These are phyloP conservation scores for Cydia fagiglandana DNA, from an alignment of 1,140 invertebrate species.

Conservation along the genomic window DNA sequence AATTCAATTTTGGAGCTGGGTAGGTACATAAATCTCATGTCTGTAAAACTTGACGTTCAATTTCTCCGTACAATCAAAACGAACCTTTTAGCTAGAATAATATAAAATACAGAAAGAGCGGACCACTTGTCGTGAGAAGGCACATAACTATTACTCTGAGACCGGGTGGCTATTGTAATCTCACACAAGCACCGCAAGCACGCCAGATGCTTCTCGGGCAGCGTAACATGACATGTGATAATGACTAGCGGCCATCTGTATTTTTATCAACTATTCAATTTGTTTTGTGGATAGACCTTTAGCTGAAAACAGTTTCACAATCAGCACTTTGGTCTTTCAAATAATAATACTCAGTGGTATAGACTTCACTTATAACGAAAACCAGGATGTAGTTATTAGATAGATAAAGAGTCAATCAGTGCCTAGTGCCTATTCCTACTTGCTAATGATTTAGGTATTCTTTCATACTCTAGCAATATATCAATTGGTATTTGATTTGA, in stretches of 20 bases:
- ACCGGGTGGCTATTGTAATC: conserved; percentile 23
- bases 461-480: too few species aligned
- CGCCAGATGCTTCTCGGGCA: conserved; percentile 18
- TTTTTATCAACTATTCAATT: conserved; percentile 2
- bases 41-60: conserved; percentile 19
- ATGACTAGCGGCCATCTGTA: conserved; percentile 18
- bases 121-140: conserved; percentile 13
- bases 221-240: conserved; percentile 14
- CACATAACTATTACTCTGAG: conserved; percentile 3
- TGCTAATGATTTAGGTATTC: background rate
- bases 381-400: background rate
- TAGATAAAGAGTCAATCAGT: background rate
- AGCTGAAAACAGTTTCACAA: background rate
- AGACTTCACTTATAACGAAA: background rate
- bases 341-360: background rate
- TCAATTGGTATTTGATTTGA: background rate
- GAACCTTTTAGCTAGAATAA: conserved; percentile 9
- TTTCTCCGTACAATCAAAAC: conserved; percentile 12
- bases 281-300: background rate
- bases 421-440: background rate
- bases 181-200: conserved; percentile 23
- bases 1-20: background rate
- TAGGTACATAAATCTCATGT: conserved; percentile 13
- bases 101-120: background rate
- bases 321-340: background rate